These are phyloP conservation scores for Atrina japonica DNA, from an alignment of 2,888 invertebrate genomes.

Conservation along the genomic window DNA sequence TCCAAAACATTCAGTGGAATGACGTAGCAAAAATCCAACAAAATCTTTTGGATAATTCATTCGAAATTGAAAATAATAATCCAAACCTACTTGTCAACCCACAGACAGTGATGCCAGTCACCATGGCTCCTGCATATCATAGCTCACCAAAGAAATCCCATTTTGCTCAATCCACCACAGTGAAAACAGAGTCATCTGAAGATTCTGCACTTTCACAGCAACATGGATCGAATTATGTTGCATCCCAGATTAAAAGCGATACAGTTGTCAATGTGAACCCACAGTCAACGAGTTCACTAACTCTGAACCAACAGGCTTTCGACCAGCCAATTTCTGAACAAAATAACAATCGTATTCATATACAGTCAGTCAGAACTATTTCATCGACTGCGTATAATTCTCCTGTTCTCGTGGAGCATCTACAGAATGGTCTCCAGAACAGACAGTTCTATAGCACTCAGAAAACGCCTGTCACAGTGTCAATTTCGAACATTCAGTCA, in stretches of 20 bases:
- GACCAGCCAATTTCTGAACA: conserved; percentile 24
- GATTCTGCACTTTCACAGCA: not conserved
- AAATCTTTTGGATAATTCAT: conserved; percentile 60
- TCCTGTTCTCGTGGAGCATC: conserved; percentile 69
- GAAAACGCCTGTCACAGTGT: conserved; percentile 20
- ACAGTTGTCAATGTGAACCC: conserved; percentile 18
- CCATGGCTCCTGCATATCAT: conserved; percentile 14
- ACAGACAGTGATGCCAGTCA: conserved; percentile 85
- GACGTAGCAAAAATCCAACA: conserved; percentile 62
- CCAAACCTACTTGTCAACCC: conserved; percentile 90
- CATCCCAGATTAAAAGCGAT: conserved; percentile 8
- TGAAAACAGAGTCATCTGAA: not conserved
- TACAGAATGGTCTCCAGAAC: conserved; percentile 51
- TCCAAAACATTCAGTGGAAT: conserved; percentile 59
- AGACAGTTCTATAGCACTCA: conserved; percentile 14
- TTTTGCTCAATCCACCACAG: not conserved
- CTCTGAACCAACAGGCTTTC: conserved; percentile 3
- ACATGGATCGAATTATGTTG: conserved; percentile 1
- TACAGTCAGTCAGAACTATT: conserved; percentile 26
- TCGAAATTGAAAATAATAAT: conserved; percentile 66
- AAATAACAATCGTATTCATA: conserved; percentile 27
- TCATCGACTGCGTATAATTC: conserved; percentile 61
- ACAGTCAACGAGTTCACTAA: not conserved
- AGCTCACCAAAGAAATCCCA: conserved; percentile 27
- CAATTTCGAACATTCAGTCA: conserved; percentile 16